Base-by-base conservation (phyloP, 2,888 invertebrate species). In the Acanthopleura granulata region DNA sequence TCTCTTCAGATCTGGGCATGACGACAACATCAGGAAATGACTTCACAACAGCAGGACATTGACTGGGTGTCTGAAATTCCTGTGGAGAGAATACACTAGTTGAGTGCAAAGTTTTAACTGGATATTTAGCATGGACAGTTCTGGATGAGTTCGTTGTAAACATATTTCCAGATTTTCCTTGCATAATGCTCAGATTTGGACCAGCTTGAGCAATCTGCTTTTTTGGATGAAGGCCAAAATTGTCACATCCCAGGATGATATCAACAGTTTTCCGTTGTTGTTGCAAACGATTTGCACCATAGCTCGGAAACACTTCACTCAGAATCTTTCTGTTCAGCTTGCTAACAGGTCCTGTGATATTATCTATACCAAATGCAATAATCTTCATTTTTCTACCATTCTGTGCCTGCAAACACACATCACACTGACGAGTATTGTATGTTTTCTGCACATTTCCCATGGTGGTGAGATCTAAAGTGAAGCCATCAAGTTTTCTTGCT, bases 151-250 rank as follows among this genome's bases (percentile, higher is more conserved):
- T 6, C 40, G 3, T 40, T 40, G 40, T 3, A 40, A 6, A 40
- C 40, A 40, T 9, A 40, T 9, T 40, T 9, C 51, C 72, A 72
- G 50, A 49, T 22, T 72, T 25, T n/a, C 72, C 72, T 51, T 18
- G 57, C 72, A 72, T 72, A 1, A 61, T 72, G 57, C 62, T 73
- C 15, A 73, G 22, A n/a, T 62, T 51, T n/a, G 57, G 30, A 18
- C 73, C 73, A 29, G 73, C 57, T 30, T 62, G 57, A 16, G 62
- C 57, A 30, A 61, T 0, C 61, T 73, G 57, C 11, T 22, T 11
- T 29, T 73, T 73, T 27, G 72, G 73, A 40, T 73, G 73, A 9
- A 73, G 30, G 57, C 73, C 73, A 62, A 73, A 73, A 61, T 73
- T 40, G 22, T 73, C 73, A n/a, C 73, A 73, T 0, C 73, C 73